Evolutionary conservation across 2,888 invertebrate genomes (phyloP).

Genomic region (Drosophila peninsularis): DNA sequence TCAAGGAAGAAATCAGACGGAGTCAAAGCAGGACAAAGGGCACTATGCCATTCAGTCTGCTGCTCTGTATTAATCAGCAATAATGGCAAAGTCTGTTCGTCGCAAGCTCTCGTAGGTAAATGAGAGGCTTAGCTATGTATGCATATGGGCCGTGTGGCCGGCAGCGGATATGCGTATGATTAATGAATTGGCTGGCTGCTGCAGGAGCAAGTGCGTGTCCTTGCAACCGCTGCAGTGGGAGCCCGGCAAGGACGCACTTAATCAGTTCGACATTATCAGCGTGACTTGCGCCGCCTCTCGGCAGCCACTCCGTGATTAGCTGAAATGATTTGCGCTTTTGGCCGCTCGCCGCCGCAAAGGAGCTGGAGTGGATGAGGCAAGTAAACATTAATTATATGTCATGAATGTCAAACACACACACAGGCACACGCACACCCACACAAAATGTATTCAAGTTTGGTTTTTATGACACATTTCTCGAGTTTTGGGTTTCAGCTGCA

Average conservation of each 20-base stretch:
- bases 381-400: conserved; percentile 53
- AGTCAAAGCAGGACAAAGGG: neutral
- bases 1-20: neutral
- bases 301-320: conserved; percentile 57
- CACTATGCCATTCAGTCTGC: neutral
- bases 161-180: conserved; percentile 41
- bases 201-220: conserved; percentile 21
- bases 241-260: conserved; percentile 69
- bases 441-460: neutral
- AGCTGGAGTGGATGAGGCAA: conserved; percentile 31
- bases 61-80: conserved; percentile 7
- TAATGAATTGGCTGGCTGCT: conserved; percentile 50
- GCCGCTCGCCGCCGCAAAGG: conserved; percentile 2
- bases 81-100: conserved; percentile 8
- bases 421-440: neutral
- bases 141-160: neutral
- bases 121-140: conserved; percentile 8
- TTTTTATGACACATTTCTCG: conserved; percentile 18
- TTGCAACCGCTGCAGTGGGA: conserved; percentile 5
- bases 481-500: conserved; percentile 26
- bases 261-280: conserved; percentile 78
- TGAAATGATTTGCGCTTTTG: conserved; percentile 46
- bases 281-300: conserved; percentile 63
- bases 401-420: conserved; percentile 23
- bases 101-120: conserved; percentile 13